Evolutionary conservation across 92 coral and sea anemone species (phyloP), one percentile per base, ranked within the genome.

Genomic region (Paramuricea clavata): DNA sequence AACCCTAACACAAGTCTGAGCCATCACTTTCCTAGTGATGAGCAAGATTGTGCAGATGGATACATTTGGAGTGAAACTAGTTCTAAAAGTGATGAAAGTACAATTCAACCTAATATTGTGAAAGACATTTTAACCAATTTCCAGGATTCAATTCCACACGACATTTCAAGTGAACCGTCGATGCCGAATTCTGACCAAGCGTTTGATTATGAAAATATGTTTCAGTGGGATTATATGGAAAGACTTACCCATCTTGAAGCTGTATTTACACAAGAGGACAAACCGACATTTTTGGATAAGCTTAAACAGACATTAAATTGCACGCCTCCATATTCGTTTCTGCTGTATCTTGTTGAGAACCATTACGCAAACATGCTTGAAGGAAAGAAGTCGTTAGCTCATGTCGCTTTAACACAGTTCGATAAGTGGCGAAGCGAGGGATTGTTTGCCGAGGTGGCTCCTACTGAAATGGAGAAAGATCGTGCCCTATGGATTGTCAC

Each of bases 361-460:
- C 26, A 74, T 34, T 75, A 69, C 19, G 59, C 81, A 25, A 85
- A 42, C 15, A 52, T 74, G 47, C 26, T 74, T 21, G 88, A 85
- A 44, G 81, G 74, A 47, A 96, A 96, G 76, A 96, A 96, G 80
- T 96, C 99, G 9, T 76, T 96, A 33, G 95, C 95, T 52, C 93
- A 96, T 85, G 52, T 94, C 22, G 91, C 93, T 30, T 88, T 96
- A 56, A 85, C 85, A 19, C 91, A 96, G 88, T 96, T 96, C 88
- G 93, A 93, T 39, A 87, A 90, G 31, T 96, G 99, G 99, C 78
- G 74, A 62, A 86, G 75, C 36, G 74, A 86, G 49, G 78, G 49
- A 12, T 94, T 90, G 56, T 60, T 65, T 8, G 71, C 88, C 25
- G 4, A 25, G 26, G 31, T 85, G 6, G 90, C 87, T 34, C 93